phyloP scores from a whole-genome alignment of 2,888 invertebrate genomes.

The Bugula neritina region DNA sequence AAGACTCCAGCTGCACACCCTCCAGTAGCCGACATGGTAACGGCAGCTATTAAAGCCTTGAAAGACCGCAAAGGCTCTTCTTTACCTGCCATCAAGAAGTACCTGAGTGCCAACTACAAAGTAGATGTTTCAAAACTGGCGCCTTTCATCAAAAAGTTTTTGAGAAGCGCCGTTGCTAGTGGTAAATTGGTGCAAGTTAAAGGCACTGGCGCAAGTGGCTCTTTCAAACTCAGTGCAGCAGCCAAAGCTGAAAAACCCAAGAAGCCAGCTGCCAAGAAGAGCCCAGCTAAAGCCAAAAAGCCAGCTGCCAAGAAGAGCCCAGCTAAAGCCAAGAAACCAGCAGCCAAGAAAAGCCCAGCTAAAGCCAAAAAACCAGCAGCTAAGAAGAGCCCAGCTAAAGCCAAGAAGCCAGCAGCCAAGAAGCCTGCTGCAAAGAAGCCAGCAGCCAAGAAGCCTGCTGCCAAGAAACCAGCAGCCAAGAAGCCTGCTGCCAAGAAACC shows the following conservation, averaged over 20 bases:
- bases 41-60: conserved; percentile 53
- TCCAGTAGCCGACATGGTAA: conserved; percentile 59
- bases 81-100: conserved; percentile 61
- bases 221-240: conserved; percentile 36
- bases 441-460: conserved; percentile 24
- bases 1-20: conserved; percentile 54
- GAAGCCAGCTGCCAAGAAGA: conserved; percentile 29
- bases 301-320: conserved; percentile 30
- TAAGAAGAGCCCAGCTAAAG: conserved; percentile 30
- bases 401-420: conserved; percentile 30
- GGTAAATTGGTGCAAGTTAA: conserved; percentile 43
- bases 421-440: conserved; percentile 29
- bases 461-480: conserved; percentile 23
- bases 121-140: conserved; percentile 60
- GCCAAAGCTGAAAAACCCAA: conserved; percentile 31
- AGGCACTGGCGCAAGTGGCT: conserved; percentile 41
- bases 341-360: conserved; percentile 29
- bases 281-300: conserved; percentile 29
- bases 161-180: conserved; percentile 58
- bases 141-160: conserved; percentile 60
- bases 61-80: conserved; percentile 60
- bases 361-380: conserved; percentile 28
- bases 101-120: conserved; percentile 60
- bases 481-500: not conserved
- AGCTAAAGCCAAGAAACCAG: conserved; percentile 28